Percentiles rank a stretch among this genome's conserved stretches.
phyloP scores from a whole-genome alignment of 2,113 vertebrate species.

The Macrotis lagotis region DNA sequence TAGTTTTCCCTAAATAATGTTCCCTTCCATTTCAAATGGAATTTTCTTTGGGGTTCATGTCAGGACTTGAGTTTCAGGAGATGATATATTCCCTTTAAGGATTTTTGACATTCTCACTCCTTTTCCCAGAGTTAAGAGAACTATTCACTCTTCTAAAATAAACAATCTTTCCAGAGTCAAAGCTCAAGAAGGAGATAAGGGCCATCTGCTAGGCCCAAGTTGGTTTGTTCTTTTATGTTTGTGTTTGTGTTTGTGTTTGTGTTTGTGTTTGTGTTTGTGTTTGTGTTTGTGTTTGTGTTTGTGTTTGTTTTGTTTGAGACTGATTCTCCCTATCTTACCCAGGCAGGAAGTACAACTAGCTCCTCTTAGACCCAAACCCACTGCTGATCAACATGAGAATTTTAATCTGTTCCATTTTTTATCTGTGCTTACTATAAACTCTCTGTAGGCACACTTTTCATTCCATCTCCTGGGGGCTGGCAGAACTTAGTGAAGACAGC shows the following conservation, averaged over 20 bases:
- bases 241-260: neutral
- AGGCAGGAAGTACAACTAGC: neutral
- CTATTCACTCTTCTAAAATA: conserved; percentile 18
- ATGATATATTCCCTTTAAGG: neutral
- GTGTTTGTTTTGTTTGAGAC: neutral
- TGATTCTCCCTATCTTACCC: neutral
- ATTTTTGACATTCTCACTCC: neutral
- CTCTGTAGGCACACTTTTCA: neutral
- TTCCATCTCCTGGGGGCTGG: neutral
- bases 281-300: neutral
- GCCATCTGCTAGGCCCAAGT: neutral
- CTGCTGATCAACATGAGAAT: neutral
- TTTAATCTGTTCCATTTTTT: neutral
- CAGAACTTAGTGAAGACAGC: neutral
- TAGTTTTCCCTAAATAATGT: neutral
- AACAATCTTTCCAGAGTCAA: neutral
- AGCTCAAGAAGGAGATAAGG: neutral
- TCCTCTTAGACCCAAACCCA: neutral
- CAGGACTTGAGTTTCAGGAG: neutral
- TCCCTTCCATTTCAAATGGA: neutral
- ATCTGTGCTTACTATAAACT: neutral
- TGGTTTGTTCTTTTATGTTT: neutral
- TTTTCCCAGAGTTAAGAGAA: neutral
- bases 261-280: neutral
- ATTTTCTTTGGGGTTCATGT: neutral